Conservation (phyloP, 2,888 invertebrate genomes). For the Clanis bilineata region DNA sequence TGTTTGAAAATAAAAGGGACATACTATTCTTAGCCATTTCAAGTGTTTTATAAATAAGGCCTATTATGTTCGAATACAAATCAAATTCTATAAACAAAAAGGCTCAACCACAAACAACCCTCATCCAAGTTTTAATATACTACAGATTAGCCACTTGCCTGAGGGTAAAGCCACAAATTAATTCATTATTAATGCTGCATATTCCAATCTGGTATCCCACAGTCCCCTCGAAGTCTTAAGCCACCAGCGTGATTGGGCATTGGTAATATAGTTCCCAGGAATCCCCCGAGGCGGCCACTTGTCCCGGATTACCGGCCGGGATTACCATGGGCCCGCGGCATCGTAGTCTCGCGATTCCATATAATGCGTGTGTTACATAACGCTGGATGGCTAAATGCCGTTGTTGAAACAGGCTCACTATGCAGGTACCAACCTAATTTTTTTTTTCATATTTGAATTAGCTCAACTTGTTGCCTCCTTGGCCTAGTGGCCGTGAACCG, state of each 20-base stretch:
- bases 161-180: conserved; percentile 60
- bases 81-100: conserved; percentile 20
- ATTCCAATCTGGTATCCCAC: conserved; percentile 38
- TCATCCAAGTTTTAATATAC: conserved; percentile 46
- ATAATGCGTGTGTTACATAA: conserved; percentile 43
- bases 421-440: too few relatives aligned
- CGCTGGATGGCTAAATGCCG: conserved; percentile 3
- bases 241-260: conserved; percentile 47
- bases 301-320: conserved; percentile 61
- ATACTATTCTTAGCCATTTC: too few relatives aligned
- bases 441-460: too few relatives aligned
- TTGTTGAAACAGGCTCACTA: too few relatives aligned
- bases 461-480: too few relatives aligned
- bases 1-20: too few relatives aligned
- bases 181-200: conserved; percentile 64
- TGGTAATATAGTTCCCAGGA: conserved; percentile 69
- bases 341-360: conserved; percentile 26
- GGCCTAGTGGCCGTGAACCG: too few relatives aligned
- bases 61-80: not conserved
- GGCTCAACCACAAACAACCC: conserved; percentile 23
- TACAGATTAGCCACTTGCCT: conserved; percentile 46
- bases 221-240: conserved; percentile 28
- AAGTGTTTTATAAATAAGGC: too few relatives aligned
- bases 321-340: conserved; percentile 45
- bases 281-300: conserved; percentile 70